Evolutionary conservation across 2,888 invertebrate genomes (phyloP).

Genomic region (Resseliella maxima): DNA sequence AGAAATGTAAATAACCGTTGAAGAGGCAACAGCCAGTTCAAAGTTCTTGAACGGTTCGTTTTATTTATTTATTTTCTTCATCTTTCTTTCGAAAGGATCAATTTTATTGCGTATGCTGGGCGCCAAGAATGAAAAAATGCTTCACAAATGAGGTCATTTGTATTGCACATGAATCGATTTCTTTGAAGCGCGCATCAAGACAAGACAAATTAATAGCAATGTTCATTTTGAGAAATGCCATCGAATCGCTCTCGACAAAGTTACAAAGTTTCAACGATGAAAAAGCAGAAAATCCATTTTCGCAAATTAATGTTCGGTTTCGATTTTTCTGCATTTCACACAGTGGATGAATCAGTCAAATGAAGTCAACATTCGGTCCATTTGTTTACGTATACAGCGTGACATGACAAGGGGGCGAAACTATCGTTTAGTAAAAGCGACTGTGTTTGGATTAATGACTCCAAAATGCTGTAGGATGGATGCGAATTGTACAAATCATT

Average conservation of each 20-base stretch:
- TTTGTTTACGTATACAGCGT: not conserved
- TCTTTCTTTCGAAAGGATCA: not conserved
- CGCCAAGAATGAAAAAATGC: conserved; percentile 8
- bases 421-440: conserved; percentile 43
- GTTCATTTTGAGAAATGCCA: conserved; percentile 2
- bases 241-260: not conserved
- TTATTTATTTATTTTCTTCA: not conserved
- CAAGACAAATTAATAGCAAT: not conserved
- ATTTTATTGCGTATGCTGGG: not conserved
- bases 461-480: not conserved
- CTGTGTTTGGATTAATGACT: conserved; percentile 1
- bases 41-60: not conserved
- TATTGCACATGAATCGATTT: conserved; percentile 15
- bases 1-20: not conserved
- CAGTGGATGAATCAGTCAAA: not conserved
- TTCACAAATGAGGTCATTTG: conserved; percentile 46
- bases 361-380: conserved; percentile 17
- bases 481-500: not conserved
- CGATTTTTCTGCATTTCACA: not conserved
- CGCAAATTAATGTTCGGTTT: not conserved
- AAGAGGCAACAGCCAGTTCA: not conserved
- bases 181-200: not conserved
- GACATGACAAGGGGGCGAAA: conserved; percentile 40
- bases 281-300: not conserved
- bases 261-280: not conserved